Evolutionary conservation across 2,113 vertebrate genomes (phyloP).

Genomic region (Nothocercus nigrocapillus): DNA sequence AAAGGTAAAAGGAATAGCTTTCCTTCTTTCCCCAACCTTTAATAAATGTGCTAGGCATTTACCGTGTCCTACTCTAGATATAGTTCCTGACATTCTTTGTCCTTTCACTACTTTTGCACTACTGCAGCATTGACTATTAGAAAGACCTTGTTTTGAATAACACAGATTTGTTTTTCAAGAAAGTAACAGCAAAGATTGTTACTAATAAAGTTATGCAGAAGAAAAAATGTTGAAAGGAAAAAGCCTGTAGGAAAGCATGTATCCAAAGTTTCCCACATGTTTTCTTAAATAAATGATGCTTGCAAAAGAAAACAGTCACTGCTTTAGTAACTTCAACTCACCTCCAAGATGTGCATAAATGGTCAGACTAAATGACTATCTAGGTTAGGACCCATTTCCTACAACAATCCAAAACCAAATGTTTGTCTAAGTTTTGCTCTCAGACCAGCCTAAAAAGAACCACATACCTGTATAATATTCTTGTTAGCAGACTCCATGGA

Average conservation of each 20-base stretch:
- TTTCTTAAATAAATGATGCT: background rate
- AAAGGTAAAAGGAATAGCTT: background rate
- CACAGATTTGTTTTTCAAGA: background rate
- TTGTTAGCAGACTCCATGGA: background rate
- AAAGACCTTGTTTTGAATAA: background rate
- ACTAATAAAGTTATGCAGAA: background rate
- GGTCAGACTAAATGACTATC: background rate
- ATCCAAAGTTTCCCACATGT: background rate
- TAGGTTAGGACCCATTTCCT: background rate
- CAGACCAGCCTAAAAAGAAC: background rate
- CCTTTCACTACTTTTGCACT: background rate
- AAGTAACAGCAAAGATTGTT: background rate
- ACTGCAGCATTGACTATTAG: background rate
- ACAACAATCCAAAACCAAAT: background rate
- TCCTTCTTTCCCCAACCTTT: background rate
- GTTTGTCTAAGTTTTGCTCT: rapidly evolving
- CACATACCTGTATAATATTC: background rate
- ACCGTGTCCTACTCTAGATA: background rate
- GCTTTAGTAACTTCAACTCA: background rate
- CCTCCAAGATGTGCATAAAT: background rate
- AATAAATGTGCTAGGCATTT: background rate
- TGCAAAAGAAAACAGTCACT: background rate
- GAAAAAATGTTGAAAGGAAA: background rate
- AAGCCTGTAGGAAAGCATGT: background rate
- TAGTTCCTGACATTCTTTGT: background rate